Evolutionary conservation across 2,888 invertebrate genomes (phyloP).

Genomic region (Gymnocheta viridis): DNA sequence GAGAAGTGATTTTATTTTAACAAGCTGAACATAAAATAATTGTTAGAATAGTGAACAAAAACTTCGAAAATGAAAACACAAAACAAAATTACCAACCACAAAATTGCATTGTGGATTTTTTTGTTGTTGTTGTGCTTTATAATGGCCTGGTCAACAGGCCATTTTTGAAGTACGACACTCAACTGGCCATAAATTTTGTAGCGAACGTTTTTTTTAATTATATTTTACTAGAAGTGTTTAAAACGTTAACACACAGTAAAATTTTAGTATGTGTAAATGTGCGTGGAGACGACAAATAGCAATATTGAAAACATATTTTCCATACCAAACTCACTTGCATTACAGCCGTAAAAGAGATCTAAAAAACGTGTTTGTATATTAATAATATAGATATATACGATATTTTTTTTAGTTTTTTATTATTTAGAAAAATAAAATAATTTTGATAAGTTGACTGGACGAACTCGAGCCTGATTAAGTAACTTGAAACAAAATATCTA

Average conservation of each 20-base stretch:
- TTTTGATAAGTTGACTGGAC: too few relatives aligned
- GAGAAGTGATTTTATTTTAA: conserved; percentile 56
- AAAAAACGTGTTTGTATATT: too few relatives aligned
- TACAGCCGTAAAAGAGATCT: too few relatives aligned
- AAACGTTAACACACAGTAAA: not conserved
- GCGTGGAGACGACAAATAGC: conserved; percentile 8
- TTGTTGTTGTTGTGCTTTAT: conserved; percentile 9
- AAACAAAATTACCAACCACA: conserved; percentile 61
- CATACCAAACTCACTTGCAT: too few relatives aligned
- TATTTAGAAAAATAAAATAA: too few relatives aligned
- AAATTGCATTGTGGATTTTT: conserved; percentile 63
- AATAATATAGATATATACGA: too few relatives aligned
- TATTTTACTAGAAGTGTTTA: conserved; percentile 1
- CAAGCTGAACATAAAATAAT: conserved; percentile 59
- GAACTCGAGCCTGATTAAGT: too few relatives aligned
- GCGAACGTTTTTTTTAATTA: conserved; percentile 7
- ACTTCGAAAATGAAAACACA: conserved; percentile 21
- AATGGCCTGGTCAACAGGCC: conserved; percentile 60
- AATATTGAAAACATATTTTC: conserved; percentile 36
- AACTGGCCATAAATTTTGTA: conserved; percentile 49
- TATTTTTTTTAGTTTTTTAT: too few relatives aligned
- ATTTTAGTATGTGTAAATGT: not conserved
- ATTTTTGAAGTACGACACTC: conserved; percentile 17
- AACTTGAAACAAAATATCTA: too few relatives aligned
- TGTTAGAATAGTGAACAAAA: conserved; percentile 25